A percentile compares a stretch with the other conserved stretches of the same genome.
Evolutionary conservation across 2,888 invertebrate species (phyloP).

Genomic region (Andrena fulva): DNA sequence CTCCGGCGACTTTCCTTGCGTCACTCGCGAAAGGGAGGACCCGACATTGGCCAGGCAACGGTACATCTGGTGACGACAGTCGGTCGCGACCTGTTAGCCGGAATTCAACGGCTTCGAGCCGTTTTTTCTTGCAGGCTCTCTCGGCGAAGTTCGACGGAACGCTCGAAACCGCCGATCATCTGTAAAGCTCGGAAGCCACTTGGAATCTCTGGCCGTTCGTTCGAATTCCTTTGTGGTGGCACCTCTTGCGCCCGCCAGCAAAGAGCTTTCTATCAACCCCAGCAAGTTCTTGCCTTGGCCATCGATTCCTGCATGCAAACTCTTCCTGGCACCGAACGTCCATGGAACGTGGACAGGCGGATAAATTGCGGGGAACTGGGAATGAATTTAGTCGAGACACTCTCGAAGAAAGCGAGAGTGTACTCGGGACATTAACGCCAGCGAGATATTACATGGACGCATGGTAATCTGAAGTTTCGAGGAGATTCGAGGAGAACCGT

Average conservation of each 20-base stretch:
- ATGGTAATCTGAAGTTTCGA: too few relatives aligned
- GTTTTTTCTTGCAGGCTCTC: neutral
- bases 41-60: constrained; percentile 1
- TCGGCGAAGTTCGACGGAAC: constrained; percentile 9
- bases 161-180: neutral
- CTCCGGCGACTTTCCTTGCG: constrained; percentile 14
- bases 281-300: neutral
- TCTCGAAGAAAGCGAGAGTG: neutral
- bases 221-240: neutral
- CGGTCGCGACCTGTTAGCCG: constrained; percentile 13
- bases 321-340: neutral
- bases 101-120: constrained; percentile 3
- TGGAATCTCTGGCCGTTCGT: neutral
- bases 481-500: too few relatives aligned
- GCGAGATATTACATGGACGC: neutral
- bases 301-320: neutral
- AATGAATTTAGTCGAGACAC: neutral
- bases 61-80: constrained; percentile 1
- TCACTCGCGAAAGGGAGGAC: neutral
- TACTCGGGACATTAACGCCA: neutral
- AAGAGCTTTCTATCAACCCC: neutral
- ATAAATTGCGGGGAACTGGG: neutral
- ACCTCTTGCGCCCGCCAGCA: neutral
- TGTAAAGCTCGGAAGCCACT: neutral
- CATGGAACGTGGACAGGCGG: neutral